phyloP scores from a whole-genome alignment of 2,113 vertebrate species.

The Bos taurus region DNA sequence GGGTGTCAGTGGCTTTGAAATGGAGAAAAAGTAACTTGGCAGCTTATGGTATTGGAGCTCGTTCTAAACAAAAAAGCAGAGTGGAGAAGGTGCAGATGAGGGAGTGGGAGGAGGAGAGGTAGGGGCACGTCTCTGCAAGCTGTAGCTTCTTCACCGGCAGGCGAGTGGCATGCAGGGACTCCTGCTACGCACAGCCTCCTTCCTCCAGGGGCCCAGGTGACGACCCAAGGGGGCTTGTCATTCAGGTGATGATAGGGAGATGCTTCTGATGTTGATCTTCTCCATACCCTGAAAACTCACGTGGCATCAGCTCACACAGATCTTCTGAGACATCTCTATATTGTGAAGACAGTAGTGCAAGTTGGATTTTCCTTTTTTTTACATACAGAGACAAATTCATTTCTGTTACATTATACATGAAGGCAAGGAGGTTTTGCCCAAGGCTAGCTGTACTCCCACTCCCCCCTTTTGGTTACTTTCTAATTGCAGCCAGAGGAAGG shows the following conservation, averaged over 20 bases:
- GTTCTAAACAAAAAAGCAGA: neutral
- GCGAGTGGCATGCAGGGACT: neutral
- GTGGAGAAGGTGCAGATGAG: neutral
- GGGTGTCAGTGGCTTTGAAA: neutral
- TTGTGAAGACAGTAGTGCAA: neutral
- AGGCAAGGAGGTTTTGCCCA: conserved; percentile 23
- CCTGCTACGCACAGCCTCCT: neutral
- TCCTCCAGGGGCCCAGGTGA: neutral
- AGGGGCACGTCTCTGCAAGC: neutral
- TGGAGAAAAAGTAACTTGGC: neutral
- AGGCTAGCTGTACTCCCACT: neutral
- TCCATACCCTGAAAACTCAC: neutral
- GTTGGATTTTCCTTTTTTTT: neutral
- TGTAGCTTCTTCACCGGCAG: neutral
- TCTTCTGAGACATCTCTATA: neutral
- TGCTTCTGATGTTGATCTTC: neutral
- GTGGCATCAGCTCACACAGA: neutral
- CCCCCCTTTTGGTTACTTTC: neutral
- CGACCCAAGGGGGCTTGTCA: neutral
- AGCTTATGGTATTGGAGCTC: neutral
- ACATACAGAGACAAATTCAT: neutral
- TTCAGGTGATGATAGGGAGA: neutral
- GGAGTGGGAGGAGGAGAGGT: neutral
- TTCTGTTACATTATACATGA: conserved; percentile 42
- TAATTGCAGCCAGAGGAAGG: conserved; percentile 24